Base-by-base conservation (phyloP, 2,113 vertebrate genomes). In the Melozone crissalis region DNA sequence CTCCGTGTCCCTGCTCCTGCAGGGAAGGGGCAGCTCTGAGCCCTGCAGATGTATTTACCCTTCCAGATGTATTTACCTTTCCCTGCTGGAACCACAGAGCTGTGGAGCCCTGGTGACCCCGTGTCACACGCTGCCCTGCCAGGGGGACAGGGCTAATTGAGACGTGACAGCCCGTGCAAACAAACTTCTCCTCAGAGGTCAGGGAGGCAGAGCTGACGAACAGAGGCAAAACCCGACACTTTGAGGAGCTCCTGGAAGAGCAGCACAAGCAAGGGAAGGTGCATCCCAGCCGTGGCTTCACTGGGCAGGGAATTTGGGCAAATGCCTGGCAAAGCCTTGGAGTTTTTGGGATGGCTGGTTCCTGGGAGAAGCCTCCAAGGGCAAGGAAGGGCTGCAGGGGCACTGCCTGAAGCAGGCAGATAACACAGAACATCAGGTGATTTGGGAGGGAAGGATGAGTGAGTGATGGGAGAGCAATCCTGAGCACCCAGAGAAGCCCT, bases 201-300 rank as follows among this genome's bases (percentile, higher is more conserved):
- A 5, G 23, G 83, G 33, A 79, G 41, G 46, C 3, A 5, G 35
- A 86, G 83, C 55, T 66, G 88, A 63, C 39, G 35, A 77, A 27
- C 49, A 62, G 92, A 74, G 23, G 49, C 37, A 37, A 31, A 72
- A 49, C 33, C 37, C 19, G 71, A 57, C 2, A 0, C 71, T 57
- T 27, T 4, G 35, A n/a, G 78, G 18, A 31, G 37, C 66, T 66
- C 55, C 78, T 62, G 86, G 74, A 71, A 55, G 9, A 84, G 6
- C 66, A 63, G 2, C 52, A 28, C 1, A 4, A 65, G 46, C 0
- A 1, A 63, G 57, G 0, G 2, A 35, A 89, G 74, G 44, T n/a
- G 7, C 13, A 11, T 58, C 69, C 31, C 69, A 52, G 80, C 20
- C 0, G 0, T 10, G 66, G 43, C 33, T 92, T 44, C 4, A 0